phyloP scores from a whole-genome alignment of 2,888 invertebrate species.

The Phalera bucephala region DNA sequence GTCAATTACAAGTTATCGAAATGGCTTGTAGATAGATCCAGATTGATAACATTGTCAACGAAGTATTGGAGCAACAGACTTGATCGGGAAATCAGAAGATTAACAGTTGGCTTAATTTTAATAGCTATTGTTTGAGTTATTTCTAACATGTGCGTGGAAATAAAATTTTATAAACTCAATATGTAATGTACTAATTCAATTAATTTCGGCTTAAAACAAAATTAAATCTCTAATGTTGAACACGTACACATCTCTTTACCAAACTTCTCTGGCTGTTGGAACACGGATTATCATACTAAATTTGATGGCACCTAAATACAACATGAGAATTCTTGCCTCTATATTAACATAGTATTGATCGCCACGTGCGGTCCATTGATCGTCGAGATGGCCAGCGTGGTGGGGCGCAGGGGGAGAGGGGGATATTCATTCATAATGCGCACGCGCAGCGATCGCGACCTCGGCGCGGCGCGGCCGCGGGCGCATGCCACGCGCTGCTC shows the following conservation, averaged over 20 bases:
- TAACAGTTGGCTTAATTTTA: too few species aligned
- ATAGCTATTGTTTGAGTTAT: too few species aligned
- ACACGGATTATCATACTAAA: conserved; percentile 8
- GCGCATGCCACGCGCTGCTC: conserved; percentile 31
- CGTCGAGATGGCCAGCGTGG: conserved; percentile 33
- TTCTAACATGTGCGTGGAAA: too few species aligned
- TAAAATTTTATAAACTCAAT: too few species aligned
- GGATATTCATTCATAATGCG: conserved; percentile 72
- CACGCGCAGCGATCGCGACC: conserved; percentile 58
- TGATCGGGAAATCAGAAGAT: too few species aligned
- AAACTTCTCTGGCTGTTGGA: not conserved
- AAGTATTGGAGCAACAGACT: conserved; percentile 7
- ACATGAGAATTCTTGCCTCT: conserved; percentile 21
- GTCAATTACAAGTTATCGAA: conserved; percentile 61
- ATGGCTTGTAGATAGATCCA: conserved; percentile 29
- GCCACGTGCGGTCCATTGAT: conserved; percentile 76
- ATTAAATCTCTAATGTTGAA: too few species aligned
- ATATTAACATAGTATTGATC: conserved; percentile 54
- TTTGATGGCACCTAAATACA: conserved; percentile 18
- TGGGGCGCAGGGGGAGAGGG: conserved; percentile 40
- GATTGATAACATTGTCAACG: conserved; percentile 37
- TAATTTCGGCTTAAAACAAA: too few species aligned
- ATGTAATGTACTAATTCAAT: too few species aligned
- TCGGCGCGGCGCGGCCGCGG: conserved; percentile 41
- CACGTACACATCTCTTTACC: not conserved